Base-by-base conservation (phyloP, 2,888 invertebrate genomes). In the Amphiduros pacificus region DNA sequence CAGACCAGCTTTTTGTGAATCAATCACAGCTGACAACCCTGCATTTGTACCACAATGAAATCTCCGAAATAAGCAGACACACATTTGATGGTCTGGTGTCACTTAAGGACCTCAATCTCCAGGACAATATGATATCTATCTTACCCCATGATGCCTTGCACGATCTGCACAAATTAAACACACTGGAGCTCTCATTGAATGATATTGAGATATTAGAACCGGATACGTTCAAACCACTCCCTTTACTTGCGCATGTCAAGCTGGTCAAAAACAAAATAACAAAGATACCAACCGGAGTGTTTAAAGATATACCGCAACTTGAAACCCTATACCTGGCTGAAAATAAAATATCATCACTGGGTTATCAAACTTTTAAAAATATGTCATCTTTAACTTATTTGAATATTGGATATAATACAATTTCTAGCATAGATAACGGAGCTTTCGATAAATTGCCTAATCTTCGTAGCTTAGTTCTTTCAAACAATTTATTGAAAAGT, bases 41-140 rank as follows among this genome's bases (percentile, higher is more conserved):
- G 24, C 63, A 65, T 41, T 22, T 65, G 27, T 63, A 61, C 54
- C 50, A 63, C 51, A 65, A 65, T 44, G 63, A 65, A 52, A 44
- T 65, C 14, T 27, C 59, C 11, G 5, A 27, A 6, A 48, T 65
- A 20, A 50, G 40, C 2, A 20, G 40, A 17, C 24, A 26, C 6
- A 57, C 63, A 26, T 60, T 65, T 22, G 17, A 24, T 29, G 65
- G 65, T 4, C 48, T 65, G 24, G 14, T 26, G 9, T 17, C 31
- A 2, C 48, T 65, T 14, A 28, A 48, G 28, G 63, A 65, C 41
- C 58, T 65, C 22, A 65, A 63, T 49, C 58, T 65, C 6, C 56
- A 63, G 44, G 60, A 63, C 28, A 65, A 65, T 41, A 57, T 57
- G 50, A 63, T 65, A 17, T 31, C 27, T 28, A 48, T 29, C 5